A percentile compares a stretch with the other conserved stretches of the same genome.
These are phyloP conservation scores for Phrynosoma blainvillii DNA, from an alignment of 2,113 vertebrate genomes.

Conservation along the genomic window DNA sequence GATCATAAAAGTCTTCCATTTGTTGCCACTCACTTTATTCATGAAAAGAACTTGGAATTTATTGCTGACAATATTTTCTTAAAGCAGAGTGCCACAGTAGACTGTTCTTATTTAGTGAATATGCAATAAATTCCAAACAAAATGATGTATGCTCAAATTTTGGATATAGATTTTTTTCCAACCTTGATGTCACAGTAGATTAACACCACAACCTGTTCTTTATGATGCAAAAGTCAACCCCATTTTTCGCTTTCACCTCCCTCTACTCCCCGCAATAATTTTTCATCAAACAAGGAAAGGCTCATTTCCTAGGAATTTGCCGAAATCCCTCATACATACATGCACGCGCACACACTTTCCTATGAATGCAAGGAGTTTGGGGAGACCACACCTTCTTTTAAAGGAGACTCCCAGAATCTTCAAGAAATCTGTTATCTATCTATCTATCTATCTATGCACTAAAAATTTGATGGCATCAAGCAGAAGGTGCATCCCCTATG, in stretches of 20 bases:
- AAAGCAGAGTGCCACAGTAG: not conserved
- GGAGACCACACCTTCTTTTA: too few species aligned
- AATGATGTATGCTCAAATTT: not conserved
- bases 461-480: too few species aligned
- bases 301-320: not conserved
- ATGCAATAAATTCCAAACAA: not conserved
- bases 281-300: not conserved
- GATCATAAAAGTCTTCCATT: slow-evolving; percentile 14
- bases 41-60: not conserved
- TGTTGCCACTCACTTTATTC: not conserved
- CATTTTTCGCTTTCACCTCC: not conserved
- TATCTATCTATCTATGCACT: too few species aligned
- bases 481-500: too few species aligned
- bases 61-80: not conserved
- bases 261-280: not conserved
- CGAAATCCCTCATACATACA: too few species aligned
- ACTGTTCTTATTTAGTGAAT: not conserved
- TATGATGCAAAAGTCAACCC: not conserved
- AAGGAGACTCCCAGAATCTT: too few species aligned
- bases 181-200: not conserved
- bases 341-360: too few species aligned
- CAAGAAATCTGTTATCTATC: too few species aligned
- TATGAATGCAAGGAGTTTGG: too few species aligned
- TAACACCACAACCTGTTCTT: not conserved
- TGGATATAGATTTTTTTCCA: not conserved